Conservation (phyloP, 2,113 vertebrate genomes). For the Colossoma macropomum region DNA sequence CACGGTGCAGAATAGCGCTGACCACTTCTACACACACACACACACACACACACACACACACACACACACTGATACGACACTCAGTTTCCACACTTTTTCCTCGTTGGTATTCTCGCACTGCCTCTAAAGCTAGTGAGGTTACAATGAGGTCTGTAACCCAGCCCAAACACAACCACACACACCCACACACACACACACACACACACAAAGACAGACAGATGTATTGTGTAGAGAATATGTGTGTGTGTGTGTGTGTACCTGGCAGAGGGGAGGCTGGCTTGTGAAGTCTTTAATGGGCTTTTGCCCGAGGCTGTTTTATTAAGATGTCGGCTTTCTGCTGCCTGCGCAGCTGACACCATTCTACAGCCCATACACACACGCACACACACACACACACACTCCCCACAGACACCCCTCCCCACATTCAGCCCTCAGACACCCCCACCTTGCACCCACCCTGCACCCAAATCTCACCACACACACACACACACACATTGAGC, state of each 20-base stretch:
- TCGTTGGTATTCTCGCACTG: constrained; percentile 53
- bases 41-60: constrained; percentile 55
- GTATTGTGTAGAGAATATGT: constrained; percentile 70
- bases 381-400: constrained; percentile 61
- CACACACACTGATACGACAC: constrained; percentile 40
- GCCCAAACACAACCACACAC: constrained; percentile 33
- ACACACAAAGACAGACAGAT: constrained; percentile 79
- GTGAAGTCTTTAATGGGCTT: constrained; percentile 99
- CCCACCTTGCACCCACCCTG: constrained; percentile 40
- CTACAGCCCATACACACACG: constrained; percentile 71
- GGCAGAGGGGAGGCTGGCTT: constrained; percentile 99
- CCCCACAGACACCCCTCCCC: constrained; percentile 72
- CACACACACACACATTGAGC: constrained; percentile 42
- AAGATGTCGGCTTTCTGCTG: constrained; percentile 99
- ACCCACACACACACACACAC: constrained; percentile 66
- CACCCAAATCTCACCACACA: constrained; percentile 55
- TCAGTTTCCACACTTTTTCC: constrained; percentile 37
- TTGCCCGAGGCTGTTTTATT: constrained; percentile 99
- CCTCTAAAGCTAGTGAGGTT: constrained; percentile 56
- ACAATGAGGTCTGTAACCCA: constrained; percentile 56
- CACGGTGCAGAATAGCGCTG: constrained; percentile 33
- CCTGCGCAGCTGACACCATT: constrained; percentile 99
- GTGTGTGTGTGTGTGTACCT: constrained; percentile 74
- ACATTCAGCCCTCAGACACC: constrained; percentile 67
- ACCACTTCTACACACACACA: constrained; percentile 23